Evolutionary conservation across 1,140 invertebrate species (phyloP).

Genomic region (Spodoptera frugiperda): DNA sequence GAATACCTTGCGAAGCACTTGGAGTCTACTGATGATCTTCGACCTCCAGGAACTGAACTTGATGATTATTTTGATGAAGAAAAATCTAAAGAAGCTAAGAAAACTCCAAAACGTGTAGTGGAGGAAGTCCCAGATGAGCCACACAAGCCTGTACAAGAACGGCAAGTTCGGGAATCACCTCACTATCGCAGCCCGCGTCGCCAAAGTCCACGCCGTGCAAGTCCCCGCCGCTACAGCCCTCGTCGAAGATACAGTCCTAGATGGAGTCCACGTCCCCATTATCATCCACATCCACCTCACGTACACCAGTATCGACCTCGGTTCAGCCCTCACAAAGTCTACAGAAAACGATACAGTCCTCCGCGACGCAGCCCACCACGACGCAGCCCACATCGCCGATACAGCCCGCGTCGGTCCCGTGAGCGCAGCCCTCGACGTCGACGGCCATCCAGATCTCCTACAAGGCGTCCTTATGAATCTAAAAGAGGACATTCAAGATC

Average conservation of each 20-base stretch:
- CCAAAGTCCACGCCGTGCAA: background rate
- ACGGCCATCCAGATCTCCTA: slow-evolving; percentile 16
- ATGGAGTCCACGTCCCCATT: slow-evolving; percentile 42
- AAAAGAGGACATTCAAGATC: slow-evolving; percentile 44
- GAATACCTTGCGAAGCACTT: slow-evolving; percentile 75
- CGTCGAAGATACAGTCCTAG: slow-evolving; percentile 45
- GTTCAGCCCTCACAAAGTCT: slow-evolving; percentile 8
- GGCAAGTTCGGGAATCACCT: background rate
- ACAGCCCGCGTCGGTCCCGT: slow-evolving; percentile 50
- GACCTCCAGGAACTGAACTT: slow-evolving; percentile 79
- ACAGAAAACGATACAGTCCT: slow-evolving; percentile 43
- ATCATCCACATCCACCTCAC: no score
- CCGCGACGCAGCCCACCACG: slow-evolving; percentile 54
- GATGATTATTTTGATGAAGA: slow-evolving; percentile 72
- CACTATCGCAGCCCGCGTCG: background rate
- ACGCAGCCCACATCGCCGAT: slow-evolving; percentile 52
- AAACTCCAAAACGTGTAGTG: slow-evolving; percentile 14
- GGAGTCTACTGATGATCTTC: slow-evolving; percentile 69
- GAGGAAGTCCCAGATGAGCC: background rate
- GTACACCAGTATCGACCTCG: background rate
- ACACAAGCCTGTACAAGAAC: background rate
- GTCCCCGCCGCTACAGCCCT: slow-evolving; percentile 32
- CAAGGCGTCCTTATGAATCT: background rate
- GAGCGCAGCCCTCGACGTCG: slow-evolving; percentile 38
- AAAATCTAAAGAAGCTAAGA: slow-evolving; percentile 51